These are phyloP conservation scores for Discoglossus pictus DNA, from an alignment of 2,797 vertebrate species.

Conservation along the genomic window DNA sequence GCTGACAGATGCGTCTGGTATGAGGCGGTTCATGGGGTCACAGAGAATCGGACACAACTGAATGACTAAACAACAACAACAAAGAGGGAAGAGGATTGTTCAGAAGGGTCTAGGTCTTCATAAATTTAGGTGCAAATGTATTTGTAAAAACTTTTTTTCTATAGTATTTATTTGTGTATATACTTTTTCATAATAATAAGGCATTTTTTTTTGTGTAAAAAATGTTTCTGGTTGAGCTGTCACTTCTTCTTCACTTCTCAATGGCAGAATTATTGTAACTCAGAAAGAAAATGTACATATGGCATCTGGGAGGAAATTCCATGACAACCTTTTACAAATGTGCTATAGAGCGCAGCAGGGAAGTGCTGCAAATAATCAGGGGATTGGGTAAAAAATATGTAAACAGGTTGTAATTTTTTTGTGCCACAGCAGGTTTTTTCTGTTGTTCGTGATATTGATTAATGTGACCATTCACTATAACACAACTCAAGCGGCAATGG, in stretches of 20 bases:
- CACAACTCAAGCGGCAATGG: neutral
- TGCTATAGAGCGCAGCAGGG: constrained; percentile 5
- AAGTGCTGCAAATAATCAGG: neutral
- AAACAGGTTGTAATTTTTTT: constrained; percentile 7
- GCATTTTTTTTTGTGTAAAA: too few species aligned
- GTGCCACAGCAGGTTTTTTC: constrained; percentile 9
- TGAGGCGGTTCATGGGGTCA: too few species aligned
- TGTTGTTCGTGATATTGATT: constrained; percentile 14
- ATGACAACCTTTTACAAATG: constrained; percentile 14
- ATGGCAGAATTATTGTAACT: neutral
- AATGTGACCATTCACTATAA: constrained; percentile 16
- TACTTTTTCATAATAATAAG: too few species aligned
- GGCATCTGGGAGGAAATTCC: neutral
- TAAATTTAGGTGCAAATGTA: too few species aligned
- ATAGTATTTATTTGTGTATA: too few species aligned
- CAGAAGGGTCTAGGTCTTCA: too few species aligned
- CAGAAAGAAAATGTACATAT: constrained; percentile 9
- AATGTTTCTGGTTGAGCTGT: constrained; percentile 6
- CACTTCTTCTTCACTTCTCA: neutral
- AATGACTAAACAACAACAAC: too few species aligned
- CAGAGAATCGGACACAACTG: too few species aligned
- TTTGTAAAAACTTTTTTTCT: too few species aligned
- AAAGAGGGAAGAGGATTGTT: too few species aligned
- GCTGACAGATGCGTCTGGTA: too few species aligned
- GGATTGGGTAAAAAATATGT: neutral